Evolutionary conservation across 2,113 vertebrate genomes (phyloP).

Genomic region (Phalacrocorax aristotelis): DNA sequence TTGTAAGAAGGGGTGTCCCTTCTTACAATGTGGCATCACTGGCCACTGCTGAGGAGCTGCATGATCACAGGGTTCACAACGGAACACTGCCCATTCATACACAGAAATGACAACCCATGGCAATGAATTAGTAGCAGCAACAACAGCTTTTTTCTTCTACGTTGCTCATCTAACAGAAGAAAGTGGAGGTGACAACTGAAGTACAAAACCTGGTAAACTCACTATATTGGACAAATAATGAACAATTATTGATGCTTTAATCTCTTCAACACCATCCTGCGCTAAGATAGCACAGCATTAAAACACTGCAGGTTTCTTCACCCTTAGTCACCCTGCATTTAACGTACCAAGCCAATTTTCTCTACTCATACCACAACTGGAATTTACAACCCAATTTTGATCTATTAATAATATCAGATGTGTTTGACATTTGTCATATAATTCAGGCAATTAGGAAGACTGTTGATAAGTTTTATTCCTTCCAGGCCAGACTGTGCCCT

Average conservation of each 20-base stretch:
- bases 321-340: not conserved
- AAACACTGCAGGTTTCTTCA: not conserved
- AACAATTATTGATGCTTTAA: not conserved
- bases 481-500: not conserved
- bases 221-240: not conserved
- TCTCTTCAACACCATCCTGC: not conserved
- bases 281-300: not conserved
- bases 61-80: not conserved
- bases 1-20: not conserved
- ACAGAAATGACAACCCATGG: not conserved
- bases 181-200: not conserved
- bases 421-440: not conserved
- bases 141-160: not conserved
- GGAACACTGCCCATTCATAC: not conserved
- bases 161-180: not conserved
- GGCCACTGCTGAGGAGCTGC: not conserved
- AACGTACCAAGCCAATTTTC: not conserved
- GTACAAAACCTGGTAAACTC: not conserved
- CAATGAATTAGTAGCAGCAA: not conserved
- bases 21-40: not conserved
- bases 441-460: not conserved
- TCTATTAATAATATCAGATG: not conserved
- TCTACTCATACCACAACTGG: not conserved
- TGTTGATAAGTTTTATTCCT: not conserved
- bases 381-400: not conserved